Percentiles rank a stretch among this genome's conserved stretches.
phyloP scores from a whole-genome alignment of 1,140 invertebrate species.

The Periplaneta americana region DNA sequence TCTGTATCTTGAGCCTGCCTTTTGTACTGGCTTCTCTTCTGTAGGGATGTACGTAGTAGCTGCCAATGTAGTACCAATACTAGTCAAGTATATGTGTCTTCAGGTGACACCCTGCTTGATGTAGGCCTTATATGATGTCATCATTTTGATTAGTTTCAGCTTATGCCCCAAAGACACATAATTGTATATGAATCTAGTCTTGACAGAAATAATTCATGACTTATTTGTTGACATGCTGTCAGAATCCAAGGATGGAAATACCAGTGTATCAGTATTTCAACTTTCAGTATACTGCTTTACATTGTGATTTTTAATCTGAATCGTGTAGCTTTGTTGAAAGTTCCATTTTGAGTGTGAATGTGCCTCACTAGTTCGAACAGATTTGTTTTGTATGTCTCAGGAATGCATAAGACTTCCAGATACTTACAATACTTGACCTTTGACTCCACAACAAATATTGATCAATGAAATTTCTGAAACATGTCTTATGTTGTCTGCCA shows the following conservation, averaged over 20 bases:
- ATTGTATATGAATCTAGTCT: background rate
- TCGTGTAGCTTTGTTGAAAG: too few species aligned
- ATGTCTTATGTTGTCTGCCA: too few species aligned
- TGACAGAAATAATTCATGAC: too few species aligned
- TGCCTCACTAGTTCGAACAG: background rate
- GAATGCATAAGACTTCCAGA: too few species aligned
- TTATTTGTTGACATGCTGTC: too few species aligned
- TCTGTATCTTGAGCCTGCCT: background rate
- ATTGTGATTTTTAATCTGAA: background rate
- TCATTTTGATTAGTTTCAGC: background rate
- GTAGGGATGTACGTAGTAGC: background rate
- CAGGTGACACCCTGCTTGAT: too few species aligned
- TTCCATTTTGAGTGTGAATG: background rate
- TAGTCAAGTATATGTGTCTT: background rate
- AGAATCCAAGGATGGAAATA: too few species aligned
- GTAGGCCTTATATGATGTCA: background rate
- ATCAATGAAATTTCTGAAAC: too few species aligned
- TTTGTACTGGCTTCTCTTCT: background rate
- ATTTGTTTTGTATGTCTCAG: background rate
- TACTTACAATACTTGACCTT: too few species aligned
- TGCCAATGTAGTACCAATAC: background rate
- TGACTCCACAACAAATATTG: too few species aligned
- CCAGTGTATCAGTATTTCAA: background rate
- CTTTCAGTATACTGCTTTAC: background rate
- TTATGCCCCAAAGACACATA: background rate